Conservation (phyloP, 2,113 vertebrate species). For the Serilophus lunatus region DNA sequence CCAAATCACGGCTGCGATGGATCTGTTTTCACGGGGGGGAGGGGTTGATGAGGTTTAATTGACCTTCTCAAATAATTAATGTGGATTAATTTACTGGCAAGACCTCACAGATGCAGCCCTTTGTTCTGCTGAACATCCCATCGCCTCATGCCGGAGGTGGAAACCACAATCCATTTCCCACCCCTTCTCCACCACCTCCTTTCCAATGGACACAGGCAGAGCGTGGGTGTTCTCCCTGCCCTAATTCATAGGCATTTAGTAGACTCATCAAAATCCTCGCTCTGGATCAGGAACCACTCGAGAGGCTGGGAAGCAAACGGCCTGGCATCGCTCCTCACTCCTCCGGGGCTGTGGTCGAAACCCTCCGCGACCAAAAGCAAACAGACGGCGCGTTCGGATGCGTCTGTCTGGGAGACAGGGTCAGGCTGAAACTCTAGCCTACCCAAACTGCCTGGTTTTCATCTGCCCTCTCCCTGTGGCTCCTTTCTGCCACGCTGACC, state of each 20-base stretch:
- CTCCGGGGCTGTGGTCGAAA: neutral
- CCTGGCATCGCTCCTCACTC: neutral
- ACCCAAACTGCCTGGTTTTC: neutral
- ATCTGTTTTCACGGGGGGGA: accelerated
- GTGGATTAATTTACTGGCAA: neutral
- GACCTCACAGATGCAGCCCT: neutral
- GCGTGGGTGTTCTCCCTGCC: neutral
- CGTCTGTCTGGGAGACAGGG: neutral
- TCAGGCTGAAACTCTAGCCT: neutral
- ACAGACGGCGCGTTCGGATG: accelerated
- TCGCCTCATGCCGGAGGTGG: accelerated
- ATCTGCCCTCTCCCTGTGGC: neutral
- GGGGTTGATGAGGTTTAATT: neutral
- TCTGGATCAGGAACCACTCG: neutral
- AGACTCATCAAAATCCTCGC: neutral
- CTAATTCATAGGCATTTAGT: neutral
- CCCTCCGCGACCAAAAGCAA: neutral
- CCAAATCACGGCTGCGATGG: accelerated
- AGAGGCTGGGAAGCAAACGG: neutral
- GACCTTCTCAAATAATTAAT: neutral
- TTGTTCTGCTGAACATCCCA: neutral
- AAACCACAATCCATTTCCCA: neutral
- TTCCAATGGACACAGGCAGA: neutral
- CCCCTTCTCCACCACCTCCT: neutral
- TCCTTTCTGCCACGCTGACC: accelerated